Conservation (phyloP, 2,113 vertebrate genomes). For the Saguinus midas region DNA sequence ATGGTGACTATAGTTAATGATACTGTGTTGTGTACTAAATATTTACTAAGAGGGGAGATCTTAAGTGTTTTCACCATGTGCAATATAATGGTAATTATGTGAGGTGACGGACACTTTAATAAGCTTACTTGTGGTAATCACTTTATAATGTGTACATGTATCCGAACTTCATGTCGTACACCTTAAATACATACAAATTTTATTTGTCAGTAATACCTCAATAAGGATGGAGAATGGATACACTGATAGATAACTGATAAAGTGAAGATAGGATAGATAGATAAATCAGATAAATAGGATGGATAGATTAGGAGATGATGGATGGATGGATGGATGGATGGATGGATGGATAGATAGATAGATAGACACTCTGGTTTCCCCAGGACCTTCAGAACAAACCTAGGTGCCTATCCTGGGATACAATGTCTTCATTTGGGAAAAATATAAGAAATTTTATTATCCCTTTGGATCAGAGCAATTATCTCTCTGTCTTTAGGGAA, state of each 20-base stretch:
- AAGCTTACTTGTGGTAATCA: neutral
- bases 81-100: neutral
- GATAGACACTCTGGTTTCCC: neutral
- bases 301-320: neutral
- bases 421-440: neutral
- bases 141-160: neutral
- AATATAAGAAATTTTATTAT: neutral
- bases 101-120: neutral
- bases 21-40: neutral
- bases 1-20: neutral
- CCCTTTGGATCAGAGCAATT: neutral
- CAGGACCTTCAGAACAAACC: neutral
- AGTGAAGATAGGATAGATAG: too few relatives aligned
- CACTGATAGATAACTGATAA: neutral
- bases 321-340: too few relatives aligned
- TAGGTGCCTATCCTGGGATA: neutral
- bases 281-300: neutral
- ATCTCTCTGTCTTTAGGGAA: neutral
- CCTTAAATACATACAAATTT: neutral
- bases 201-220: neutral
- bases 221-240: neutral
- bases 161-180: neutral
- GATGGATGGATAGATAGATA: rapidly evolving
- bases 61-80: neutral
- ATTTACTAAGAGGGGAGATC: neutral